Evolutionary conservation across 92 coral and sea anemone genomes (phyloP), one percentile per base, ranked within the genome.

Genomic region (Epizoanthus scotinus): DNA sequence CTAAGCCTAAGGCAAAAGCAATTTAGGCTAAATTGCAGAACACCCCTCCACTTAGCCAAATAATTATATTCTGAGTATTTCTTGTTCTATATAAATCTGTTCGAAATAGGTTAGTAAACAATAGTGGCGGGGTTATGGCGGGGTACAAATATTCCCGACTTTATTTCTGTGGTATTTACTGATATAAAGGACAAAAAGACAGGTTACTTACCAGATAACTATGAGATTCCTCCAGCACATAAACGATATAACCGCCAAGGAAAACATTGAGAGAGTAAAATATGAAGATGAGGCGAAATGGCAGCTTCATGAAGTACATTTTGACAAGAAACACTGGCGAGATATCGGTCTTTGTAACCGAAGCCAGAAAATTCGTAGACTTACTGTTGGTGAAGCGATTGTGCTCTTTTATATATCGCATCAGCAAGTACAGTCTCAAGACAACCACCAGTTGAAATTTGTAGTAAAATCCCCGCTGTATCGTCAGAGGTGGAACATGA

Each of bases 331-430:
- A 96, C 68, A 87, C 81, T 27, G 97, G 88, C 22, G 97, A 89
- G 7, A 96, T 89, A 42, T 96, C 99, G 19, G 99, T 96, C 65
- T 90, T 86, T 22, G 98, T 96, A 9, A 96, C 98, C 15, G 99
- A 96, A 2, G 99, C 99, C 28, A 96, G 86, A 66, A 96, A 57
- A 7, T 86, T 88, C 36, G 98, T 93, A 6, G 98, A 87, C 62
- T 89, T 91, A 71, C 92, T 96, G 82, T 91, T 90, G 44, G 93
- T 92, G 53, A 96, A 90, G 70, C 88, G 84, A 70, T 89, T 96
- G 79, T 95, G 90, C 83, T 96, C 99, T 84, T 87, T 91, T 61
- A 93, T 71, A 63, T 90, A 93, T 13, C 94, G 88, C 53, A 93
- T 90, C 47, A 94, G 81, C 34, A 91, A 86, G 82, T 96, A 96